Percentiles rank a stretch among this genome's conserved stretches.
Evolutionary conservation across 2,113 vertebrate species (phyloP).

Genomic region (Petromus typicus): DNA sequence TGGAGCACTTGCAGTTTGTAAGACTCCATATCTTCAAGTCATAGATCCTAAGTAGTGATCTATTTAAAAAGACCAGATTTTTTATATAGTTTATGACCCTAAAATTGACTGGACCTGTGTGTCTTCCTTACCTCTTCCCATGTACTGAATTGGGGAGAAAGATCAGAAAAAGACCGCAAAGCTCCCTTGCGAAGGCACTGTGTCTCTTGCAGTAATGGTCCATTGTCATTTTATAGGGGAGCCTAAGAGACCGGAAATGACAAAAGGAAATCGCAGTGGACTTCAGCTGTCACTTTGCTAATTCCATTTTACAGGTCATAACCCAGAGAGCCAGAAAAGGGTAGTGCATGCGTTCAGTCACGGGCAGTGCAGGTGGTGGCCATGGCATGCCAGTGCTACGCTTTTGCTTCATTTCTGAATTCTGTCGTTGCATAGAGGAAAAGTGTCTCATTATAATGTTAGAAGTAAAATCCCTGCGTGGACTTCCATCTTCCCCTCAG

Average conservation of each 20-base stretch:
- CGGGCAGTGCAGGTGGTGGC: background rate
- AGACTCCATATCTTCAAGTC: too few species aligned
- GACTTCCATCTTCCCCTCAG: background rate
- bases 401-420: background rate
- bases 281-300: background rate
- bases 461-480: background rate
- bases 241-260: background rate
- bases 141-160: background rate
- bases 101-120: background rate
- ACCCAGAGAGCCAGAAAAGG: background rate
- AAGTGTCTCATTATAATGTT: background rate
- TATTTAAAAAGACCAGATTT: background rate
- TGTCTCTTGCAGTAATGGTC: background rate
- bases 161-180: background rate
- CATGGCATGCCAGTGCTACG: background rate
- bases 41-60: too few species aligned
- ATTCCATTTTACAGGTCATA: background rate
- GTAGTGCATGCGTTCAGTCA: accelerated
- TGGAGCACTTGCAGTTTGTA: too few species aligned
- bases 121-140: background rate
- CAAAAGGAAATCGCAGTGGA: background rate
- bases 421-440: background rate
- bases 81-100: background rate
- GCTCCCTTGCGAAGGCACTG: background rate
- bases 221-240: background rate